Base-by-base conservation (phyloP, 1,140 invertebrate species). In the Panulirus ornatus region DNA sequence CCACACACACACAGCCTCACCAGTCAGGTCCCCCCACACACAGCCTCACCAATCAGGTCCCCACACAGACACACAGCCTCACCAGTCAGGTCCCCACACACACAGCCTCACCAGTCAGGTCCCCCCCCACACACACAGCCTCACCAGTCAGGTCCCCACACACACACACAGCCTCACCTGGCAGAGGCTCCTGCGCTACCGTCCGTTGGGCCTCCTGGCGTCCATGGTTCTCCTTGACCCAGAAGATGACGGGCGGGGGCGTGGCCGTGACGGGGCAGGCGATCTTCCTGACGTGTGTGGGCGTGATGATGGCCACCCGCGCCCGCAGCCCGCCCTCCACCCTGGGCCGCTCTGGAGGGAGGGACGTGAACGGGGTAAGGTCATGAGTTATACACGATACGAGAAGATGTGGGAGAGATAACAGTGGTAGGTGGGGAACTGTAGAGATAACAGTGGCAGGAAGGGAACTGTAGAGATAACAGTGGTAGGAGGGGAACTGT, bases 201-300 rank as follows among this genome's bases (percentile, higher is more conserved):
- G n/a, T 47, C 27, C 70, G 19, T 34, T 14, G 47, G 19, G 47
- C 51, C 51, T 42, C 51, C 73, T 38, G 30, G 78, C 79, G 36
- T 22, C 38, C 78, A 44, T 89, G 87, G 79, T 83, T 89, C 87
- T 89, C 87, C 79, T 47, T 82, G 30, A 51, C 87, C 87, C 87
- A 89, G 79, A 89, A 89, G 36, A 89, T 51, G 22, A 89, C 36
- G 42, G 87, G 87, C 40, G 78, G 83, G 87, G 87, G 87, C 66
- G 79, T 83, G 87, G 87, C 87, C 0, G 79, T 83, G 51, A 89
- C 81, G 6, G 87, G 87, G 66, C 87, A 89, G 78, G 22, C 44
- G 66, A 89, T 89, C 87, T 89, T 66, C 2, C 87, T 40, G 1
- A 89, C 87, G 70, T 89, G 87, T 11, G 87, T 79, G 14, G 87